Evolutionary conservation across 2,113 vertebrate genomes (phyloP), one percentile per base, ranked within the genome.

Genomic region (Macroglossus sobrinus): DNA sequence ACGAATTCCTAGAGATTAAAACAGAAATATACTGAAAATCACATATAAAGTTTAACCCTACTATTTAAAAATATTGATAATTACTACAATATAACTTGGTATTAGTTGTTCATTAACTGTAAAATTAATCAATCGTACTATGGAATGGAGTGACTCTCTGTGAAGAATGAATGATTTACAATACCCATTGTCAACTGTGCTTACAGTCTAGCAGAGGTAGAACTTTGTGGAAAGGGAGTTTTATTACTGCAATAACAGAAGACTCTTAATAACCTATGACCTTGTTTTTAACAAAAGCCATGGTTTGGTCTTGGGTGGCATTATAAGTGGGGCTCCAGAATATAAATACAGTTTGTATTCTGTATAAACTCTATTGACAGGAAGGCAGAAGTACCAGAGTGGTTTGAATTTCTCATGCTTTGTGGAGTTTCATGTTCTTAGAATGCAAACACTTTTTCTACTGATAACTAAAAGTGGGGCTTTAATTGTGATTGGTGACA

Each of bases 1-100:
- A 18, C 24, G 21, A 45, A 53, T 63, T 57, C 50, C 33, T 28
- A 68, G 72, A 79, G 16, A 26, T 14, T 75, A 89, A 81, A 92
- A 87, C 35, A 89, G 50, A 95, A 84, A 66, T 72, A 74, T 19
- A 63, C 75, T 91, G 53, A 92, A 82, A 79, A 74, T 47, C 47
- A 74, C n/a, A 64, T 43, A 55, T 22, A 4, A 86, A 90, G 19
- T 57, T 61, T 63, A 90, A 94, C 24, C 2, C 24, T 1, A 8
- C 16, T 45, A 47, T 53, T 79, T 84, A 66, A 90, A 95, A 69
- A 82, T 64, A 81, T 0, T 22, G 69, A 87, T 35, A 63, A 0
- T 64, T 64, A 12, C 35, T 85, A 9, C 33, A 72, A n/a, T 74
- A 35, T n/a, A 84, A n/a, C 5, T 28, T 85, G 18, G 19, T 53